phyloP scores from a whole-genome alignment of 2,888 invertebrate genomes.

The Dryadula phaetusa region DNA sequence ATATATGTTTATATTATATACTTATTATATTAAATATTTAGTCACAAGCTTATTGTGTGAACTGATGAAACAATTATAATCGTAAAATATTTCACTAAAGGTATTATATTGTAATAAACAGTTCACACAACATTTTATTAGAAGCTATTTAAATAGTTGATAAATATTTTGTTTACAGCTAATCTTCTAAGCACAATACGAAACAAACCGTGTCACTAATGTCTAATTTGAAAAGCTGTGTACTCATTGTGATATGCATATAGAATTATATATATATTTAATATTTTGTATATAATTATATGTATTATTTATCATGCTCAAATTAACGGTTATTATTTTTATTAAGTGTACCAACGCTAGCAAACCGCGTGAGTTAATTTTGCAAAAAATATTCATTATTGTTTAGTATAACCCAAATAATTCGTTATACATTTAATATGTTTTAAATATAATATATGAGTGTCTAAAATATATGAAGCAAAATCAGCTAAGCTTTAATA shows the following conservation, averaged over 20 bases:
- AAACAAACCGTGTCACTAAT: slow-evolving; percentile 30
- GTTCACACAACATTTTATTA: background rate
- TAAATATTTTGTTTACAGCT: slow-evolving; percentile 26
- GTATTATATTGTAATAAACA: background rate
- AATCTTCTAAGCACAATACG: slow-evolving; percentile 17
- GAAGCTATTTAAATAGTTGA: slow-evolving; percentile 16
- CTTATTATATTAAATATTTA: background rate
- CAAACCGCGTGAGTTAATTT: slow-evolving; percentile 38
- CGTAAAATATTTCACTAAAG: too few relatives aligned
- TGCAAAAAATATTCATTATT: slow-evolving; percentile 11
- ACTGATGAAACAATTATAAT: background rate
- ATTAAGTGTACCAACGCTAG: slow-evolving; percentile 27
- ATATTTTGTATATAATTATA: background rate
- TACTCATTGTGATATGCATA: slow-evolving; percentile 27
- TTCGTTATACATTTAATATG: slow-evolving; percentile 20
- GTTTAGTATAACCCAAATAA: slow-evolving; percentile 28
- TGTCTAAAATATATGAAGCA: slow-evolving; percentile 48
- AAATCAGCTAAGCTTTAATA: slow-evolving; percentile 57
- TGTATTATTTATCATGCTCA: slow-evolving; percentile 35
- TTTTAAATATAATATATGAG: slow-evolving; percentile 17
- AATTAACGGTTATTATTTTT: too few relatives aligned
- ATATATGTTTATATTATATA: slow-evolving; percentile 6
- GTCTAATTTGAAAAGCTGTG: slow-evolving; percentile 34
- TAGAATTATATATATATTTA: slow-evolving; percentile 8
- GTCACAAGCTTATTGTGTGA: background rate